phyloP scores from a whole-genome alignment of 2,888 invertebrate species.

The Baccha elongata region DNA sequence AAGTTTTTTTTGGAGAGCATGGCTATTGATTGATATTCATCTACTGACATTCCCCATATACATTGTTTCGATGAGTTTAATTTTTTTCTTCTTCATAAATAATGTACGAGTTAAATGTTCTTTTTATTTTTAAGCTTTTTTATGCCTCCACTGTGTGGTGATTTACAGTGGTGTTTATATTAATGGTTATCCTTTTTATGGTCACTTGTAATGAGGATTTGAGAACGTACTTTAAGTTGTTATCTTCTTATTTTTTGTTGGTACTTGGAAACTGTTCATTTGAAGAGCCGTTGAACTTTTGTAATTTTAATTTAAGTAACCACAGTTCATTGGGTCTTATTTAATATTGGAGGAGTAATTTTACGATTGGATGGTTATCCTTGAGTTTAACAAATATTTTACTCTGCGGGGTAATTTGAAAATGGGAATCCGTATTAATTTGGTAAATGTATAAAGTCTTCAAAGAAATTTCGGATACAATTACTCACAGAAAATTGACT shows the following conservation, averaged over 20 bases:
- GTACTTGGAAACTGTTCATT: constrained; percentile 3
- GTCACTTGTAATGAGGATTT: constrained; percentile 41
- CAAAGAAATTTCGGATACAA: not conserved
- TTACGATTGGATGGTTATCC: constrained; percentile 60
- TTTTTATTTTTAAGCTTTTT: not conserved
- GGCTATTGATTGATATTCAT: constrained; percentile 57
- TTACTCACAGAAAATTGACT: not conserved
- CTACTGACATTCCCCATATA: constrained; percentile 19
- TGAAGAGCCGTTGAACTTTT: constrained; percentile 47
- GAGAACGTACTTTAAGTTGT: constrained; percentile 9
- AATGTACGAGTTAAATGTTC: not conserved
- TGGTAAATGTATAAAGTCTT: constrained; percentile 7
- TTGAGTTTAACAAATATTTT: constrained; percentile 17
- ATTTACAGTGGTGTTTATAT: constrained; percentile 54
- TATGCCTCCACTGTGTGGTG: constrained; percentile 5
- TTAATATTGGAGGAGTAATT: constrained; percentile 48
- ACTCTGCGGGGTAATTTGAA: not conserved
- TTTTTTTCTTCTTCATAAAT: not conserved
- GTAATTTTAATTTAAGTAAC: constrained; percentile 49
- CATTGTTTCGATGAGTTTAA: constrained; percentile 27
- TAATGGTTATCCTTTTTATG: constrained; percentile 59
- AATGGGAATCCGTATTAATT: constrained; percentile 1
- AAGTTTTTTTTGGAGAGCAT: no score
- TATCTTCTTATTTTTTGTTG: not conserved
- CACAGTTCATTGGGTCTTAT: constrained; percentile 45